Evolutionary conservation across 2,113 vertebrate genomes (phyloP), one percentile per base, ranked within the genome.

Genomic region (Microtus pennsylvanicus): DNA sequence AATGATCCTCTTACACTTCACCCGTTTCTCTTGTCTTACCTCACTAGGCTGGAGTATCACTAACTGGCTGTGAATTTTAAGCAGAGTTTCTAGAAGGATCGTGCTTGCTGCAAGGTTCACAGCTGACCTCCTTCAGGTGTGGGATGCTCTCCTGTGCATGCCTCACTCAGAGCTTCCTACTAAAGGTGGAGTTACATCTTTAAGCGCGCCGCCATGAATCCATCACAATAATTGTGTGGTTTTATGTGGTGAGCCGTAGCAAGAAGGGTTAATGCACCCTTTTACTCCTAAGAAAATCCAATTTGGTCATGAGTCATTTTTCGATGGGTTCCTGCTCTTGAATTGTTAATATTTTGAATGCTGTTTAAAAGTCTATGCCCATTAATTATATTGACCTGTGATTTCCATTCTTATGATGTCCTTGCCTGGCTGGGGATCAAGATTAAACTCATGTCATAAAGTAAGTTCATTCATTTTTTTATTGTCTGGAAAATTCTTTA

Each of bases 401-500:
- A 38, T 87, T 90, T 77, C n/a, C 70, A 47, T 69, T 35, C 69
- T 94, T 80, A 35, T 2, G 19, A 58, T 17, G 82, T 16, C 28
- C 82, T 90, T 89, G 50, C 47, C 93, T 95, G 95, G 83, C 65
- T 74, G 16, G 50, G 87, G 33, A 72, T 92, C 87, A 74, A 95
- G 90, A 91, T 52, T 50, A 70, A 6, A 65, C 24, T 74, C 52
- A 38, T 74, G 67, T 94, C 83, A n/a, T 93, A 93, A 96, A 97
- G 74, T 17, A n/a, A 87, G 91, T 70, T n/a, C 38, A 50, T 94
- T 58, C 83, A 0, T 78, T 28, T 91, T 92, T 93, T 95, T 87
- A 94, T 96, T 83, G 91, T 94, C 94, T 96, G 93, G 82, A 94
- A 89, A 65, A 86, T 88, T 81, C 77, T 96, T 82, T 61, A 85